Percentiles rank a stretch among this genome's conserved stretches.
Conservation (phyloP, 1,140 invertebrate genomes). For the Trichonephila clavata region DNA sequence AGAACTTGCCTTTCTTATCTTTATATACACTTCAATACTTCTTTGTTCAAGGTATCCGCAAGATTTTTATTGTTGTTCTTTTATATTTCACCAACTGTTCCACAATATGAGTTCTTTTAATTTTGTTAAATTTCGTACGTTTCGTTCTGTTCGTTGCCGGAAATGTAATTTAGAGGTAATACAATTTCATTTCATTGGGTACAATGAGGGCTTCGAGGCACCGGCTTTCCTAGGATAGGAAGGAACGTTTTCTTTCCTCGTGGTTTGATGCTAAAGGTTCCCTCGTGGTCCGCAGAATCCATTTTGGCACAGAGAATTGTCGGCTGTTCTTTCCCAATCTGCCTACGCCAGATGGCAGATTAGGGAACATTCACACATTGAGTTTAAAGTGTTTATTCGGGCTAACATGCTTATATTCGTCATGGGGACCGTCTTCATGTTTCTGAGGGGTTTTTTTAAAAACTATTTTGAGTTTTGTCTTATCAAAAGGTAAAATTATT, state of each 20-base stretch:
- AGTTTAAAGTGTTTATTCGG: background rate
- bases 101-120: background rate
- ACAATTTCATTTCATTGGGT: constrained; percentile 1
- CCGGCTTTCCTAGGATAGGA: background rate
- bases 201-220: background rate
- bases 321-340: background rate
- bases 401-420: background rate
- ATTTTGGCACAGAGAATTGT: constrained; percentile 47
- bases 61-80: background rate
- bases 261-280: constrained; percentile 30
- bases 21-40: background rate
- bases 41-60: background rate
- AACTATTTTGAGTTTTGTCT: background rate
- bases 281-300: constrained; percentile 10
- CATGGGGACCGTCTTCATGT: too few species aligned
- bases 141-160: background rate
- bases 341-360: constrained; percentile 34
- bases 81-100: background rate
- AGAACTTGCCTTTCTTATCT: background rate
- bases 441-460: too few species aligned
- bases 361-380: constrained; percentile 16
- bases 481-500: background rate
- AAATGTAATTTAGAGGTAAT: background rate
- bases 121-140: background rate
- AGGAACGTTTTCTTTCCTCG: background rate